These are phyloP conservation scores for Microplitis mediator DNA, from an alignment of 1,140 invertebrate genomes.

Conservation along the genomic window DNA sequence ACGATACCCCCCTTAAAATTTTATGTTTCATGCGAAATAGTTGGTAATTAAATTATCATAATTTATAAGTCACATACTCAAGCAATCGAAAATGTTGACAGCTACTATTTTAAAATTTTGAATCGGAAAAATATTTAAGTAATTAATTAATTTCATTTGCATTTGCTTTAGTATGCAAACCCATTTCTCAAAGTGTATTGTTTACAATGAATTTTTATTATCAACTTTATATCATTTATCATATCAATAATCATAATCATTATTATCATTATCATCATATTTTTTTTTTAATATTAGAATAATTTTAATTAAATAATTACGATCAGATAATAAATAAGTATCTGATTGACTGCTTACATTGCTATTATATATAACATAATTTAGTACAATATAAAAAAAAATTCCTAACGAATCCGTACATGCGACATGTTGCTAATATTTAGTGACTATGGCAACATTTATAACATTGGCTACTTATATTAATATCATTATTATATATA, in stretches of 20 bases:
- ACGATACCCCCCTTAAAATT: constrained; percentile 17
- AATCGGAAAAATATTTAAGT: not conserved
- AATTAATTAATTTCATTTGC: not conserved
- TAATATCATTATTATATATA: not conserved
- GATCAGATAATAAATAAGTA: not conserved
- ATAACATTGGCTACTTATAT: constrained; percentile 8
- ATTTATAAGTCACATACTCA: constrained; percentile 42
- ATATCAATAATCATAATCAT: constrained; percentile 28
- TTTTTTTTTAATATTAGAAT: not conserved
- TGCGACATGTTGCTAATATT: constrained; percentile 16
- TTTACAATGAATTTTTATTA: constrained; percentile 36
- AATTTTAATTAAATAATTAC: too few species aligned
- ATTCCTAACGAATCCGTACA: constrained; percentile 17
- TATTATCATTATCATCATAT: constrained; percentile 27
- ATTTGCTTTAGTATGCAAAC: constrained; percentile 48
- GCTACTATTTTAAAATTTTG: constrained; percentile 1
- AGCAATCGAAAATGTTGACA: constrained; percentile 40
- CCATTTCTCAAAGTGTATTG: constrained; percentile 37
- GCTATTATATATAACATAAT: too few species aligned
- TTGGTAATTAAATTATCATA: constrained; percentile 26
- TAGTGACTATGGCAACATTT: constrained; percentile 38
- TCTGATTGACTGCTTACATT: not conserved
- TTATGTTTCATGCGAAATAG: constrained; percentile 8
- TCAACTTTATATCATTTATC: constrained; percentile 12
- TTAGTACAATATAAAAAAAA: constrained; percentile 7